phyloP scores from a whole-genome alignment of 2,888 invertebrate genomes.

The Artemia sp. region DNA sequence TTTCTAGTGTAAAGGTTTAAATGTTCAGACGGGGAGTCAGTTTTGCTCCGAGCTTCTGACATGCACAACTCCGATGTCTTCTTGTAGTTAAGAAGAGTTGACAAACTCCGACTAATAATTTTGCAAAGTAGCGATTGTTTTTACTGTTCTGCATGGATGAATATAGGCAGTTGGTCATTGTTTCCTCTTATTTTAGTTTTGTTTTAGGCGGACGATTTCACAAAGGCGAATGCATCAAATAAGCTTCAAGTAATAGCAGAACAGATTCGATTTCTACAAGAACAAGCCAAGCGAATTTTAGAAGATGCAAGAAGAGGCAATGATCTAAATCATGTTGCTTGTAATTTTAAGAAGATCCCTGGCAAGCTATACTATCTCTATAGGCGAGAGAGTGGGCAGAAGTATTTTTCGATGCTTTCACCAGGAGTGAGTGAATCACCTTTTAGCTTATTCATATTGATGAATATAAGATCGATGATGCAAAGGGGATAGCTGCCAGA shows the following conservation, averaged over 20 bases:
- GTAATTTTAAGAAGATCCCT: conserved; percentile 53
- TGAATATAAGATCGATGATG: no score
- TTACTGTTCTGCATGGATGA: no score
- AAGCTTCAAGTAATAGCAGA: conserved; percentile 50
- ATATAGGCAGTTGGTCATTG: no score
- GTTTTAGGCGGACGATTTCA: conserved; percentile 41
- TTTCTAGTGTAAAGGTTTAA: no score
- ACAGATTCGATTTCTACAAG: conserved; percentile 49
- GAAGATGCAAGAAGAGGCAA: conserved; percentile 42
- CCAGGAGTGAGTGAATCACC: conserved; percentile 40
- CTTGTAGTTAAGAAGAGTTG: no score
- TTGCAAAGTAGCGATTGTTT: no score
- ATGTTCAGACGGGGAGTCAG: no score
- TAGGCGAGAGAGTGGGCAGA: conserved; percentile 43
- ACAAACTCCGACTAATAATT: no score
- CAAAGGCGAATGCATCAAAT: conserved; percentile 42
- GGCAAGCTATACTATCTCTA: conserved; percentile 55
- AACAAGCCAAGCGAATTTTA: conserved; percentile 44
- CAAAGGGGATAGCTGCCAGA: no score
- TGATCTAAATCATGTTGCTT: conserved; percentile 48
- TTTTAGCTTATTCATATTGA: no score
- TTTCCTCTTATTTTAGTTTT: neutral
- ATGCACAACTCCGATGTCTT: no score
- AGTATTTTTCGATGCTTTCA: conserved; percentile 54
- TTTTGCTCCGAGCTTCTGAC: no score